Conservation (phyloP, 2,888 invertebrate genomes). For the Diploptera punctata region DNA sequence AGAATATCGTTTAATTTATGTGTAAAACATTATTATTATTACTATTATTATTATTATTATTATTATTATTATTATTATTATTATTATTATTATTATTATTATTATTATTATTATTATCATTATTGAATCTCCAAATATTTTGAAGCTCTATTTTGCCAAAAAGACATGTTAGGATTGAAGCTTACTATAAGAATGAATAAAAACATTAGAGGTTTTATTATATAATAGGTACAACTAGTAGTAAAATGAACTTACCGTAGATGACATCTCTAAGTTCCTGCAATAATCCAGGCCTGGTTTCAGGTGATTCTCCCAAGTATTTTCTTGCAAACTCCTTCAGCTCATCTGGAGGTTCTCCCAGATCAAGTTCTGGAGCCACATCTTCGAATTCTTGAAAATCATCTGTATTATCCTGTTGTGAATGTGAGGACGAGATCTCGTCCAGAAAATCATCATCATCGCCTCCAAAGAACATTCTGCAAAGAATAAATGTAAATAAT, state of each 20-base stretch:
- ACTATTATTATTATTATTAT: too few relatives aligned
- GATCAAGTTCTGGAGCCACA: slow-evolving; percentile 65
- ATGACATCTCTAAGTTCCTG: slow-evolving; percentile 77
- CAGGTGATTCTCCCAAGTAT: slow-evolving; percentile 73
- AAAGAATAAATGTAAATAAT: background rate
- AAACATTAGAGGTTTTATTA: too few relatives aligned
- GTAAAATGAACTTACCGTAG: slow-evolving; percentile 71
- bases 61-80: too few relatives aligned
- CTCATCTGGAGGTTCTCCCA: slow-evolving; percentile 70
- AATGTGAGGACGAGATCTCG: background rate
- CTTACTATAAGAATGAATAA: too few relatives aligned
- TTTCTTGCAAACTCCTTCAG: slow-evolving; percentile 70
- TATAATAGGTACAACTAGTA: too few relatives aligned
- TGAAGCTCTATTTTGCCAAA: too few relatives aligned
- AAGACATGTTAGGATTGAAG: too few relatives aligned
- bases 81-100: too few relatives aligned
- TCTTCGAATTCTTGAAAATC: slow-evolving; percentile 53
- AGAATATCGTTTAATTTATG: too few relatives aligned
- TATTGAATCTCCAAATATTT: too few relatives aligned
- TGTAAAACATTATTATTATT: too few relatives aligned
- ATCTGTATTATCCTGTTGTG: slow-evolving; percentile 23
- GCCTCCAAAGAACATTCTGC: background rate
- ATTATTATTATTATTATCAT: too few relatives aligned
- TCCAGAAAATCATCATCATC: background rate
- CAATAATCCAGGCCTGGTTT: slow-evolving; percentile 69